Percentiles rank a stretch among this genome's conserved stretches.
Evolutionary conservation across 2,888 invertebrate genomes (phyloP).

Genomic region (Diadromus collaris): DNA sequence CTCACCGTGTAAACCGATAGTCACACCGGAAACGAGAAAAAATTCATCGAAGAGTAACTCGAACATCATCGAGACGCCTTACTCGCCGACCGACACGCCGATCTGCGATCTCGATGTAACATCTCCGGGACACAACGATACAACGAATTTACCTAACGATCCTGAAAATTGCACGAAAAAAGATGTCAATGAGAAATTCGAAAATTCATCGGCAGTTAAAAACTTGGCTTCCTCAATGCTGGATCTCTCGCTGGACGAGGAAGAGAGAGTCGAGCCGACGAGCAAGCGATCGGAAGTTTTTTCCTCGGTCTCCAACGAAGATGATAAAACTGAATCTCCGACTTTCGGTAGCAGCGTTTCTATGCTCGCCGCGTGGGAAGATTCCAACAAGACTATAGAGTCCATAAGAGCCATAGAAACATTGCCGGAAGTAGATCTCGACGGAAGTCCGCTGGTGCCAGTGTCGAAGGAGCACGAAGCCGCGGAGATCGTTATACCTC

Average conservation of each 20-base stretch:
- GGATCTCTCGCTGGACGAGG: slow-evolving; percentile 28
- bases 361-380: background rate
- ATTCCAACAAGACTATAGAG: slow-evolving; percentile 18
- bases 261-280: background rate
- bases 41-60: slow-evolving; percentile 7
- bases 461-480: slow-evolving; percentile 62
- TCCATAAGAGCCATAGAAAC: slow-evolving; percentile 65
- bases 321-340: slow-evolving; percentile 26
- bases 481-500: slow-evolving; percentile 9
- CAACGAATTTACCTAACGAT: background rate
- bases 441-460: slow-evolving; percentile 68
- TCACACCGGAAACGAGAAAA: slow-evolving; percentile 45
- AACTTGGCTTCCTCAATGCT: slow-evolving; percentile 39
- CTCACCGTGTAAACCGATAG: slow-evolving; percentile 61
- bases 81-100: slow-evolving; percentile 73
- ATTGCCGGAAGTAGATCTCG: slow-evolving; percentile 69
- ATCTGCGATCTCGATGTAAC: slow-evolving; percentile 68
- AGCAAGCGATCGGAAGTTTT: background rate
- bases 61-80: slow-evolving; percentile 65
- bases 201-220: background rate
- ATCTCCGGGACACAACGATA: background rate
- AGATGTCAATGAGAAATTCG: background rate
- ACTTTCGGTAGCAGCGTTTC: background rate
- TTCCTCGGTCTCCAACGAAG: background rate
- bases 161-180: background rate